Conservation (phyloP, 2,113 vertebrate genomes). For the Malurus alboscapulatus region DNA sequence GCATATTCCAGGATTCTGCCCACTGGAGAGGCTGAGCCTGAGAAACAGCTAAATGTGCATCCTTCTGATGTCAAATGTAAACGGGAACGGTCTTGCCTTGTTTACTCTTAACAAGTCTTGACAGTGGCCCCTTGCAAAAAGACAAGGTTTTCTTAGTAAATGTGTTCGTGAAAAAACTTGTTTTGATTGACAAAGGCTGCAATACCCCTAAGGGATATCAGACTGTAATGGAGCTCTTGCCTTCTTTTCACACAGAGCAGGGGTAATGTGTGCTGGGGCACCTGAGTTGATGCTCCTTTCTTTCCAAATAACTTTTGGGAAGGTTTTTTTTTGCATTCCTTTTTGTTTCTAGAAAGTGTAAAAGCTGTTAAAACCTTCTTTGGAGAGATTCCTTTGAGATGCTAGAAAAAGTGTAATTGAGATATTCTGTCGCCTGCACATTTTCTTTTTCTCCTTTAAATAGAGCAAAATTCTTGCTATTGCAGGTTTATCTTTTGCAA, state of each 20-base stretch:
- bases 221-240: neutral
- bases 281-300: neutral
- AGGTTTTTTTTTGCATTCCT: neutral
- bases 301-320: neutral
- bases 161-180: neutral
- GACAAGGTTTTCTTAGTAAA: slow-evolving; percentile 33
- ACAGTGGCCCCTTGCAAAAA: slow-evolving; percentile 13
- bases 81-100: neutral
- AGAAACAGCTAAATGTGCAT: slow-evolving; percentile 24
- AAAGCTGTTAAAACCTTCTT: neutral
- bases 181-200: slow-evolving; percentile 26
- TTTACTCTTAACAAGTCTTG: slow-evolving; percentile 30
- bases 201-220: slow-evolving; percentile 11
- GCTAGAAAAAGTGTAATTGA: neutral
- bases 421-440: neutral
- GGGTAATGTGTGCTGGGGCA: neutral
- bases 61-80: neutral
- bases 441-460: neutral
- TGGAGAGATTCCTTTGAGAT: neutral
- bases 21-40: neutral
- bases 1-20: neutral
- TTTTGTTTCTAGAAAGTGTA: neutral
- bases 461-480: neutral
- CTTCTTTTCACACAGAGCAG: neutral
- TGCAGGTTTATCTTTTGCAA: neutral